phyloP scores from a whole-genome alignment of 2,113 vertebrate species.

The Pangasianodon hypophthalmus region DNA sequence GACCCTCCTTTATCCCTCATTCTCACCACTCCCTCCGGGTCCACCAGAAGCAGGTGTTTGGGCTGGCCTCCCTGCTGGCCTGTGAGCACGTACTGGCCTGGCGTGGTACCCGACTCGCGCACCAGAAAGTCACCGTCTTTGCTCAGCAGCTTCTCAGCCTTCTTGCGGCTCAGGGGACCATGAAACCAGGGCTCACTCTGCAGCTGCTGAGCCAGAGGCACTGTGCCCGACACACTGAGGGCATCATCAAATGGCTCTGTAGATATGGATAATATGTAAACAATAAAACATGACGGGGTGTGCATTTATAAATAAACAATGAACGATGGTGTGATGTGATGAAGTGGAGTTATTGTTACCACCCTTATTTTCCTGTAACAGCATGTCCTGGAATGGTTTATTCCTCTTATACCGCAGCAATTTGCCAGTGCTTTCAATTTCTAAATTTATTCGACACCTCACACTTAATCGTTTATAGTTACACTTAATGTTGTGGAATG shows the following conservation, averaged over 20 bases:
- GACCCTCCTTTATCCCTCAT: neutral
- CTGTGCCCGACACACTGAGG: conserved; percentile 73
- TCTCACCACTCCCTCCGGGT: conserved; percentile 95
- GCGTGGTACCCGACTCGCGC: conserved; percentile 91
- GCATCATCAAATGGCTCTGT: conserved; percentile 95
- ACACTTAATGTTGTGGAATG: neutral
- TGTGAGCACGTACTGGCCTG: conserved; percentile 93
- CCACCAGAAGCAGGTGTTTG: conserved; percentile 93
- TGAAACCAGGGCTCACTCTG: conserved; percentile 92
- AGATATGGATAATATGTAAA: neutral
- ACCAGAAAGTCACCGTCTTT: conserved; percentile 94
- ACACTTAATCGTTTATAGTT: neutral
- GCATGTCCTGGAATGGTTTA: neutral
- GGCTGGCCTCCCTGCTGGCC: conserved; percentile 92
- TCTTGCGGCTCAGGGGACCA: conserved; percentile 86
- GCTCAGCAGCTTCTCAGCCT: conserved; percentile 87
- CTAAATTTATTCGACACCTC: neutral
- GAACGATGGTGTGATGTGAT: neutral
- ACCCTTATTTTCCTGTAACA: neutral
- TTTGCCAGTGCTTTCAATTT: neutral
- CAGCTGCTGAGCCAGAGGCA: conserved; percentile 90
- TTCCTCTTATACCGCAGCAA: neutral
- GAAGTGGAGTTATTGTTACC: neutral
- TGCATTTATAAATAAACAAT: neutral
- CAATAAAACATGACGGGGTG: neutral